Evolutionary conservation across 2,113 vertebrate genomes (phyloP).

Genomic region (Centropus bengalensis): DNA sequence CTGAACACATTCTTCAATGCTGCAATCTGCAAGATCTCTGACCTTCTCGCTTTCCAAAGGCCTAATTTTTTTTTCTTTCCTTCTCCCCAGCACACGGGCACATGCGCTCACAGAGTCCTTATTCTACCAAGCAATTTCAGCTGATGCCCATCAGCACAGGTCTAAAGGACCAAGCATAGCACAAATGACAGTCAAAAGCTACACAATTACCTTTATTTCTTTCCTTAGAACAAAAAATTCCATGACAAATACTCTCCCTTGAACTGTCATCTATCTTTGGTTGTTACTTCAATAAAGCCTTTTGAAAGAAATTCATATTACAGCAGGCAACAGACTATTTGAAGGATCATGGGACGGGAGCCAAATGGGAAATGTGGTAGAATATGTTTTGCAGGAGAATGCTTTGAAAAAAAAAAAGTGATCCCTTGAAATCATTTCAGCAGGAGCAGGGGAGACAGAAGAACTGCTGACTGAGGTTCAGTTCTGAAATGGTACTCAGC

Average conservation of each 20-base stretch:
- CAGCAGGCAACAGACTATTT: neutral
- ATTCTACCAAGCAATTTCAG: neutral
- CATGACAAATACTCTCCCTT: neutral
- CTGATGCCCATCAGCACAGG: neutral
- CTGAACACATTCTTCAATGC: constrained; percentile 17
- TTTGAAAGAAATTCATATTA: neutral
- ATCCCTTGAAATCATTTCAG: constrained; percentile 5
- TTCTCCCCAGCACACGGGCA: neutral
- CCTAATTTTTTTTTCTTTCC: neutral
- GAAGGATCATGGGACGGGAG: constrained; percentile 9
- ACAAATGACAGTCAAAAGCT: neutral
- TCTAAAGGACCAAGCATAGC: constrained; percentile 2
- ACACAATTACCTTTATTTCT: neutral
- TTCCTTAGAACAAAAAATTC: neutral
- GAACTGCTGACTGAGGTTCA: constrained; percentile 7
- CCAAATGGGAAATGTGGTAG: constrained; percentile 25
- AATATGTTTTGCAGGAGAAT: constrained; percentile 50
- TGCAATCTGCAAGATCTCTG: constrained; percentile 13
- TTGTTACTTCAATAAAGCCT: neutral
- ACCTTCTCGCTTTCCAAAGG: neutral
- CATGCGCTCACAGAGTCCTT: neutral
- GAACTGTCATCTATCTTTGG: neutral
- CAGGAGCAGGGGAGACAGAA: neutral
- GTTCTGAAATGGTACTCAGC: neutral
- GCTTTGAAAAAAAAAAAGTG: neutral